Base-by-base conservation (phyloP, 2,797 vertebrate genomes). In the Danio choprae region DNA sequence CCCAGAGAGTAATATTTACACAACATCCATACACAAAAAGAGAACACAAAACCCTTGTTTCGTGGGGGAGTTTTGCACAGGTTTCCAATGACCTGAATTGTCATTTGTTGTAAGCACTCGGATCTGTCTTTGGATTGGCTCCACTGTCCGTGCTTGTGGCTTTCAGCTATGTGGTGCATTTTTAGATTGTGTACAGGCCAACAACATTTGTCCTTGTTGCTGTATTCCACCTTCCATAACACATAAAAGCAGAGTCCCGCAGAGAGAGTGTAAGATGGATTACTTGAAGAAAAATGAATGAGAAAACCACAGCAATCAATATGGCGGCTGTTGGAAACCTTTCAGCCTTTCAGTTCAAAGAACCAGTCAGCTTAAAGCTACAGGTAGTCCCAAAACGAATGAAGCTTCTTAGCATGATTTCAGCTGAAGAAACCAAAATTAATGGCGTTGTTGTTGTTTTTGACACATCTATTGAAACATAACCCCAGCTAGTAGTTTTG, bases 11-110 rank as follows among this genome's bases (percentile, higher is more conserved):
- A 46, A 60, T 78, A 68, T 40, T 20, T 65, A 58, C 41, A 38
- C 65, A 71, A 73, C 41, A 67, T 46, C 50, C 65, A 40, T 5
- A 6, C n/a, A 64, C 55, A 51, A 18, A 44, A 77, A 76, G 63
- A 68, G 79, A 68, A 83, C 70, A 83, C 64, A 60, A 50, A 20
- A 38, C 53, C 5, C 60, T 79, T 73, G 62, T 77, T 78, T 62
- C 29, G 10, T 68, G 10, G 59, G 53, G 36, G 43, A 46, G 62
- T 68, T 67, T 56, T 46, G 76, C 74, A 75, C 65, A 44, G 67
- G 59, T 44, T 69, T 85, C 51, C 41, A 36, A 18, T 81, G 65
- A 73, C 67, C 65, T 41, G 65, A 70, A 68, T 20, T 62, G 60
- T 73, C 68, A 62, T 41, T 79, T 69, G 68, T 29, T 55, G 40